Base-by-base conservation (phyloP, 1,140 invertebrate species). In the Drosophila kepulauana region DNA sequence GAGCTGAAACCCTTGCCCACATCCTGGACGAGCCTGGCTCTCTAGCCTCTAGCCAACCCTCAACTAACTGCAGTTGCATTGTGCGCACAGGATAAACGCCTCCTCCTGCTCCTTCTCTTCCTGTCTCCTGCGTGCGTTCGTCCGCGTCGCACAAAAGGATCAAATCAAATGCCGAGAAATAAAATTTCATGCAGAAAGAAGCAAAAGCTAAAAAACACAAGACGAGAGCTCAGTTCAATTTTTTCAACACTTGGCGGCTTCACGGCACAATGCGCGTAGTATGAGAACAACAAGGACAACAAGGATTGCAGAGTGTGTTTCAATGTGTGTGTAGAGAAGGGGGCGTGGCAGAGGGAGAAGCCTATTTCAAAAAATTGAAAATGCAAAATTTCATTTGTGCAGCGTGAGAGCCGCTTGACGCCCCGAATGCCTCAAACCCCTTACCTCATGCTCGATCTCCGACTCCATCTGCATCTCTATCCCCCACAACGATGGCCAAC, bases 291-390 rank as follows among this genome's bases (percentile, higher is more conserved):
- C 70, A 65, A 73, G 63, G 71, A 74, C 62, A 54, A 64, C 28
- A 70, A 65, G 61, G 35, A 38, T 51, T 58, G 51, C 66, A 48
- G 62, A 58, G 8, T 20, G 49, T 35, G 15, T 25, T 25, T 25
- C 20, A 25, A 25, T 49, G 49, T 35, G 35, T 15, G n/a, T 16
- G 35, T n/a, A 10, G 13, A 11, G 0, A 25, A 4, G 48, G 6
- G 72, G 75, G 54, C 57, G 51, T 51, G 33, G 16, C 16, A 52
- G 20, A 25, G 61, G 78, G 81, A 81, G 84, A 79, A 81, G 86
- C 81, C 85, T 89, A 89, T 89, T 89, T 90, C 85, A 89, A 89
- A 89, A 89, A 89, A 89, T 89, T 89, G 86, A 90, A 89, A 89
- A 89, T 89, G 81, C 85, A 89, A 89, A 89, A 89, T 89, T 89